Conservation (phyloP, 1,140 invertebrate genomes). For the Pseudomyrmex gracilis region DNA sequence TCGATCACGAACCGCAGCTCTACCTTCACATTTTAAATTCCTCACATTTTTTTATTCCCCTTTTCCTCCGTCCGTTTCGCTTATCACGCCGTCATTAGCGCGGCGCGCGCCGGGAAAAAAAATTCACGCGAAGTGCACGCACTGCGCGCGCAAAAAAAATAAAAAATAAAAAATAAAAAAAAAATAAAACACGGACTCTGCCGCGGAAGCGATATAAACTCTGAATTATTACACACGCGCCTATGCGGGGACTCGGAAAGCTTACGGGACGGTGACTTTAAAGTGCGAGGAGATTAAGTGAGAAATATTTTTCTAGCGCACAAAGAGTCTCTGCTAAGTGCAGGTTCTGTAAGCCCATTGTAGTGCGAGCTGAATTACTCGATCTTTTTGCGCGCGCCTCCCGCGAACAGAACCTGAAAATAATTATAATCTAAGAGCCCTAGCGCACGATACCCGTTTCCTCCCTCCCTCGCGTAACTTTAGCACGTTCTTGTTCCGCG, state of each 20-base stretch:
- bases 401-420: slow-evolving; percentile 17
- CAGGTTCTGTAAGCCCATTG: slow-evolving; percentile 35
- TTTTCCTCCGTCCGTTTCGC: slow-evolving; percentile 15
- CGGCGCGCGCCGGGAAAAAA: background rate
- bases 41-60: background rate
- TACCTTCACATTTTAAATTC: background rate
- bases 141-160: too few species aligned
- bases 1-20: background rate
- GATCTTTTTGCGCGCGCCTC: slow-evolving; percentile 8
- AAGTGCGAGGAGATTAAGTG: slow-evolving; percentile 36
- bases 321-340: slow-evolving; percentile 7
- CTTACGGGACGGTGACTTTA: slow-evolving; percentile 25
- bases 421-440: slow-evolving; percentile 28
- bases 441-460: background rate
- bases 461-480: background rate
- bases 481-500: background rate
- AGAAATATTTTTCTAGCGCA: slow-evolving; percentile 39
- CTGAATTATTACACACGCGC: slow-evolving; percentile 23
- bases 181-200: background rate
- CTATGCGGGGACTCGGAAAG: slow-evolving; percentile 4
- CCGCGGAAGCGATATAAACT: slow-evolving; percentile 13
- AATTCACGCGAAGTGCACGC: background rate
- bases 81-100: slow-evolving; percentile 22
- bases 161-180: too few species aligned
- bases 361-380: slow-evolving; percentile 20